Evolutionary conservation across 2,888 invertebrate genomes (phyloP), one percentile per base, ranked within the genome.

Genomic region (Papilio demoleus): DNA sequence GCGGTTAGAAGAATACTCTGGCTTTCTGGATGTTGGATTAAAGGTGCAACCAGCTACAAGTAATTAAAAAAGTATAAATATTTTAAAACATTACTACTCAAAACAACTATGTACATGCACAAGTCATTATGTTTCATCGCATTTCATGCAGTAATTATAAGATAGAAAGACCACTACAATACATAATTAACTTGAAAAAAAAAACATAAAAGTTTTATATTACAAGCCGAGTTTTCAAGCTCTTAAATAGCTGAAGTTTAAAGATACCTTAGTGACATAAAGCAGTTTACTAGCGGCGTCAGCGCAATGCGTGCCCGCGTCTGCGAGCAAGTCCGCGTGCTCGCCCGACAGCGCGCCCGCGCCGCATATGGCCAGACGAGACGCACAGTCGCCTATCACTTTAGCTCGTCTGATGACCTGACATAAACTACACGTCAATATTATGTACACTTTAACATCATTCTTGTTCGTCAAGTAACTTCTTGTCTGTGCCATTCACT

Each of bases 241-340:
- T n/a, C n/a, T n/a, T n/a, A n/a, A n/a, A n/a, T n/a, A n/a, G n/a
- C n/a, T n/a, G n/a, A n/a, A n/a, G n/a, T n/a, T n/a, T n/a, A n/a
- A n/a, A n/a, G n/a, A n/a, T 5, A 86, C 86, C 82, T 83, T 86
- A n/a, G 85, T 81, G 31, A 85, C 84, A 38, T 85, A 86, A 1
- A 85, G 75, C 0, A 87, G 76, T 11, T 79, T 80, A 5, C 81
- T 82, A 1, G 85, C 85, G 0, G 81, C 74, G 36, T 81, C 79
- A 0, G 82, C 82, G 36, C 79, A 77, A 17, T 70, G 66, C 4
- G 80, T 74, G 4, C 80, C 83, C 0, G 77, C 79, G 0, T 70
- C 73, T 17, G 81, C 81, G 3, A 81, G 72, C 11, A 70, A 64
- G 61, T 72, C 71, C 24, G 74, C 71, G 1, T 67, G 70, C 1